Evolutionary conservation across 2,797 vertebrate genomes (phyloP).

Genomic region (Xyrichtys novacula): DNA sequence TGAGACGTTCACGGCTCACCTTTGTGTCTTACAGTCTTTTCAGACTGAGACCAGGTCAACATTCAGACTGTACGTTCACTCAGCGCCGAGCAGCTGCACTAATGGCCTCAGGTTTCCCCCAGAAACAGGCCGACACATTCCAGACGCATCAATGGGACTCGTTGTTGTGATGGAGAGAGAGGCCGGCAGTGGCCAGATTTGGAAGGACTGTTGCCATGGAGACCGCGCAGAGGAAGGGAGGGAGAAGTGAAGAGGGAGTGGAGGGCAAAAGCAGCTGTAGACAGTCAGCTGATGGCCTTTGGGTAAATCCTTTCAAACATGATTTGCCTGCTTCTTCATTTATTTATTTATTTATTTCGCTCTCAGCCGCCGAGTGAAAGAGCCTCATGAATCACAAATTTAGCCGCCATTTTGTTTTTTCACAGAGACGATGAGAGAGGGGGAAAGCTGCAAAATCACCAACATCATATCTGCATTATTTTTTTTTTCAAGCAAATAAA

Average conservation of each 20-base stretch:
- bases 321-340: conserved; percentile 70
- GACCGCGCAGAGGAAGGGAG: conserved; percentile 59
- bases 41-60: conserved; percentile 39
- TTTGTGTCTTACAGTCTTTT: conserved; percentile 37
- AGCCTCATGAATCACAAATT: conserved; percentile 24
- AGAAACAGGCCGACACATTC: conserved; percentile 76
- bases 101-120: conserved; percentile 71
- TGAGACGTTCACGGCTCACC: conserved; percentile 29
- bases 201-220: conserved; percentile 80
- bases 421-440: conserved; percentile 17
- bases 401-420: conserved; percentile 63
- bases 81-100: conserved; percentile 65
- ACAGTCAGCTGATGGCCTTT: conserved; percentile 82
- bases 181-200: conserved; percentile 72
- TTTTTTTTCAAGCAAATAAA: no score
- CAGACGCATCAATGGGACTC: conserved; percentile 80
- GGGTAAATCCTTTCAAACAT: conserved; percentile 79
- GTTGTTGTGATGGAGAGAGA: conserved; percentile 79
- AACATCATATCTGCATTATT: no score
- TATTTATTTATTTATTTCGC: conserved; percentile 61
- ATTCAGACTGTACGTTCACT: conserved; percentile 63
- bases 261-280: conserved; percentile 80
- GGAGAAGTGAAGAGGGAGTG: conserved; percentile 21
- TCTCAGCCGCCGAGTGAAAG: conserved; percentile 48
- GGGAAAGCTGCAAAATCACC: conserved; percentile 27